Percentiles rank a stretch among this genome's conserved stretches.
Conservation (phyloP, 2,888 invertebrate species). For the Apamea sordens region DNA sequence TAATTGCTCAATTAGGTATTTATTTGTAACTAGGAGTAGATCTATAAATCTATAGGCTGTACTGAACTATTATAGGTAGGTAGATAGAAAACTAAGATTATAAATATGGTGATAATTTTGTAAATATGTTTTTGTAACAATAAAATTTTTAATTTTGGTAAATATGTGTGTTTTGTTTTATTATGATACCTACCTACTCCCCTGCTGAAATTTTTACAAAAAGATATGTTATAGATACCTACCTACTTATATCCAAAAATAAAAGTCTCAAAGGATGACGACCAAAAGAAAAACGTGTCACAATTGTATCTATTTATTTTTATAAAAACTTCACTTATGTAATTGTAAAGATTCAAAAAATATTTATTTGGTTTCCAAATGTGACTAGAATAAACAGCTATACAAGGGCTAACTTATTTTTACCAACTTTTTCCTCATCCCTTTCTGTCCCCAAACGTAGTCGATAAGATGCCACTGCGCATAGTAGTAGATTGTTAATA, state of each 20-base stretch:
- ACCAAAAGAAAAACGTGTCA: background rate
- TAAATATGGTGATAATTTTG: slow-evolving; percentile 66
- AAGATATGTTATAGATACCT: background rate
- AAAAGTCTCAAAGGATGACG: background rate
- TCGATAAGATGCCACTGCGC: slow-evolving; percentile 62
- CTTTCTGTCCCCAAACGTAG: slow-evolving; percentile 44
- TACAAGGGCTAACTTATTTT: slow-evolving; percentile 5
- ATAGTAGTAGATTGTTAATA: slow-evolving; percentile 36
- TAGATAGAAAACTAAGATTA: slow-evolving; percentile 51
- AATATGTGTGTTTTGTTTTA: slow-evolving; percentile 15
- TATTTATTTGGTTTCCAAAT: background rate
- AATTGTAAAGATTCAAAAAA: background rate
- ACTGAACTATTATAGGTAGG: slow-evolving; percentile 57
- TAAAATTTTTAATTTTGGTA: slow-evolving; percentile 66
- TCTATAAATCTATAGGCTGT: slow-evolving; percentile 52
- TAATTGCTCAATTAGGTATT: slow-evolving; percentile 78
- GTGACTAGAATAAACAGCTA: too few species aligned
- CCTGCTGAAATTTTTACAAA: background rate
- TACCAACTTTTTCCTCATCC: background rate
- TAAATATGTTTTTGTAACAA: slow-evolving; percentile 65
- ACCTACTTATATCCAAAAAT: background rate
- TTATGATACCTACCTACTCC: background rate
- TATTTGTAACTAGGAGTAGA: slow-evolving; percentile 66
- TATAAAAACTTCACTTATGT: background rate
- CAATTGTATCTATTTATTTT: background rate